A percentile compares a stretch with the other conserved stretches of the same genome.
Evolutionary conservation across 2,113 vertebrate species (phyloP).

Genomic region (Artemisiospiza belli): DNA sequence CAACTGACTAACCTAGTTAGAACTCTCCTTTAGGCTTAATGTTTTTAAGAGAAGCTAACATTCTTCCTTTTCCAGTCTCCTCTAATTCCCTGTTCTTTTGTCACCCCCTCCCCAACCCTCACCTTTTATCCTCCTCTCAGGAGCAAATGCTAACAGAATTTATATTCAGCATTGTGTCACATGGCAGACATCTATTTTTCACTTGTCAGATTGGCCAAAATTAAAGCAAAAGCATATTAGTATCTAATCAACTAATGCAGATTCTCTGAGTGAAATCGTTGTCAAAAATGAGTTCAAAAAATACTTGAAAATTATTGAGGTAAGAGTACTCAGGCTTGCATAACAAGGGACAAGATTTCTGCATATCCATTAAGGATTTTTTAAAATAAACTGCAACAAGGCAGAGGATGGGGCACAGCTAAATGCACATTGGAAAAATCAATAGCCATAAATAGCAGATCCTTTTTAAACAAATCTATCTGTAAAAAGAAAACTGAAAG

Average conservation of each 20-base stretch:
- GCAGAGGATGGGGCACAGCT: not conserved
- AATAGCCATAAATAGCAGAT: not conserved
- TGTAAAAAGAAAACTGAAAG: not conserved
- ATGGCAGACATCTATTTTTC: slow-evolving; percentile 43
- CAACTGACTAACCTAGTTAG: not conserved
- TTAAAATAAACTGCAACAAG: not conserved
- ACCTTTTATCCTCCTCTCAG: slow-evolving; percentile 3
- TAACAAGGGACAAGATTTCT: not conserved
- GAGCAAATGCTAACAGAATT: slow-evolving; percentile 46
- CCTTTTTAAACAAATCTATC: slow-evolving; percentile 14
- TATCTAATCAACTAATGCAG: not conserved
- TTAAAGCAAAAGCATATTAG: not conserved
- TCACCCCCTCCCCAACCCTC: not conserved
- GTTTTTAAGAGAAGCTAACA: not conserved
- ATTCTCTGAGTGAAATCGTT: not conserved
- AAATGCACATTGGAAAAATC: not conserved
- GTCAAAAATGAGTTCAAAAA: not conserved
- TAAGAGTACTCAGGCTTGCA: not conserved
- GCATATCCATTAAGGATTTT: not conserved
- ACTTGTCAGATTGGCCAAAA: slow-evolving; percentile 43
- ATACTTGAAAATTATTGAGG: not conserved
- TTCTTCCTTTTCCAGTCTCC: not conserved
- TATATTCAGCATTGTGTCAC: slow-evolving; percentile 44
- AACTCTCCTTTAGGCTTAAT: not conserved
- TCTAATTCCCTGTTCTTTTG: not conserved